Conservation (phyloP, 2,888 invertebrate species). For the Neoitamus cyanurus region DNA sequence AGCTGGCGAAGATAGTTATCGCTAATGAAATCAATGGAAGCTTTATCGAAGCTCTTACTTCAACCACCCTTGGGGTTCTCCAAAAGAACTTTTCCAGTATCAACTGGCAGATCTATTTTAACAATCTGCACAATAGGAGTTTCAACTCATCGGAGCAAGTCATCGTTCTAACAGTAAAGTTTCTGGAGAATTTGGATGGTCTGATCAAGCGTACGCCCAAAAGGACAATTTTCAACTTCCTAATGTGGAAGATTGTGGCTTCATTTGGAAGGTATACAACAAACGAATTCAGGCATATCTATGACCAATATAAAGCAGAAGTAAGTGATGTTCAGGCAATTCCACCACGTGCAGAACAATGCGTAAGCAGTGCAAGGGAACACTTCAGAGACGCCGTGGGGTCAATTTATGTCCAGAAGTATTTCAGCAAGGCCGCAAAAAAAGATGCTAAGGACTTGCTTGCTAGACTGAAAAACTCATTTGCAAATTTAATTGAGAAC, state of each 20-base stretch:
- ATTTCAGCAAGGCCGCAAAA: conserved; percentile 69
- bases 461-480: conserved; percentile 82
- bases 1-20: not conserved
- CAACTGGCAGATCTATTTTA: not conserved
- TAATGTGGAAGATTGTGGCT: conserved; percentile 52
- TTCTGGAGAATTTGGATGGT: not conserved
- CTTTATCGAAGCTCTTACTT: not conserved
- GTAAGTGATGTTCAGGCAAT: conserved; percentile 85
- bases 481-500: conserved; percentile 82
- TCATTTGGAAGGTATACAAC: conserved; percentile 21
- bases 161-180: not conserved
- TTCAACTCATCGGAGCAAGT: not conserved
- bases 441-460: conserved; percentile 83
- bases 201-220: conserved; percentile 34
- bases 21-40: not conserved
- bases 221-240: conserved; percentile 53
- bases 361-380: conserved; percentile 86
- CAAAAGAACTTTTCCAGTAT: not conserved
- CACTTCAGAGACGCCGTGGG: conserved; percentile 83
- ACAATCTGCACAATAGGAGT: not conserved
- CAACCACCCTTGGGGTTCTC: not conserved
- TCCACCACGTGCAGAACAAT: conserved; percentile 87
- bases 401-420: conserved; percentile 72
- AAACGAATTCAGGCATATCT: conserved; percentile 51
- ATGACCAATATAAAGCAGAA: conserved; percentile 71